Evolutionary conservation across 2,888 invertebrate species (phyloP).

Genomic region (Kuschelorhynchus macadamiae): DNA sequence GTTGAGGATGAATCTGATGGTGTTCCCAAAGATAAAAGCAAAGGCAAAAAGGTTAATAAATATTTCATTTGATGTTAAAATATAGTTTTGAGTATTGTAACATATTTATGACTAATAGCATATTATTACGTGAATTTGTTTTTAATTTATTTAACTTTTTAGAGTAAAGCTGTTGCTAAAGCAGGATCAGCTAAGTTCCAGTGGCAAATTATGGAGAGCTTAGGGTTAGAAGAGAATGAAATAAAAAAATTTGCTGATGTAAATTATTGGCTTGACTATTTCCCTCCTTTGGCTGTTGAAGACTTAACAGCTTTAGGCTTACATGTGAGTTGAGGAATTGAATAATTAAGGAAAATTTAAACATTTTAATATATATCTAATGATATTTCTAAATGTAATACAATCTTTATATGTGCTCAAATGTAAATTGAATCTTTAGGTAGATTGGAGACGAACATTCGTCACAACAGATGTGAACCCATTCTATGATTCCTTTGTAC

Average conservation of each 20-base stretch:
- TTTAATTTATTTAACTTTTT: conserved; percentile 56
- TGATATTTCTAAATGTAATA: no score
- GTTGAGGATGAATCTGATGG: conserved; percentile 72
- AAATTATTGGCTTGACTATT: conserved; percentile 95
- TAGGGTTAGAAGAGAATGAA: conserved; percentile 92
- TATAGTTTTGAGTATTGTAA: not conserved
- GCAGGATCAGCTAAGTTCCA: conserved; percentile 91
- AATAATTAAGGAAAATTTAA: not conserved
- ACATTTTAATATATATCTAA: not conserved
- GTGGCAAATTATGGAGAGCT: conserved; percentile 98
- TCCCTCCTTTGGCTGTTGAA: conserved; percentile 89
- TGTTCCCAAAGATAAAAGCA: conserved; percentile 86
- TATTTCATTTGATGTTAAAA: conserved; percentile 7
- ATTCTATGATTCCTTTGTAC: conserved; percentile 97
- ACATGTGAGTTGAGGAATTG: conserved; percentile 84
- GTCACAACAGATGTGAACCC: conserved; percentile 98
- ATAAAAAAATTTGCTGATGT: conserved; percentile 93
- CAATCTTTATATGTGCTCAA: no score
- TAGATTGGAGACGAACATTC: conserved; percentile 98
- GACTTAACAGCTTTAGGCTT: conserved; percentile 93
- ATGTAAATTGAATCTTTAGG: no score
- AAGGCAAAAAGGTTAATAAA: conserved; percentile 83
- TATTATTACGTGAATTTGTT: no score
- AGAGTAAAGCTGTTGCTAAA: conserved; percentile 97
- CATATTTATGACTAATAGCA: no score